Base-by-base conservation (phyloP, 2,113 vertebrate species). In the Pycnonotus jocosus region DNA sequence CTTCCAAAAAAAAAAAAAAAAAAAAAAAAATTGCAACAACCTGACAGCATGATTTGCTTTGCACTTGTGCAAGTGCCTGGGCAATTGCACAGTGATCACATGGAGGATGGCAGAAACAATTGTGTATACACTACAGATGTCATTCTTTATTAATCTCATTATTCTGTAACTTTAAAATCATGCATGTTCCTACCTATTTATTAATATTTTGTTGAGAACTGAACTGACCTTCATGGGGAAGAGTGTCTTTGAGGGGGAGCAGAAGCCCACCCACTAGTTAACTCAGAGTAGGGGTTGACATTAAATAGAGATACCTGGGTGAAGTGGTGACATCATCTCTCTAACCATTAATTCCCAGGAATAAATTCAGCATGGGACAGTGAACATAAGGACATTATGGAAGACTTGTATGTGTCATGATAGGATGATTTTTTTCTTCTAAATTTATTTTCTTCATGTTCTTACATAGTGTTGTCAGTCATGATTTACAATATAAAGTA, bases 351-450 rank as follows among this genome's bases (percentile, higher is more conserved):
- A 42, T 51, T 37, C 20, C 25, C 40, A 54, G 15, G 33, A 77
- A 35, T 17, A 68, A 81, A 72, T 42, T 57, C 57, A 68, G 7
- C 40, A 47, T 0, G 2, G 10, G 18, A 14, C 37, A 20, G 11
- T 66, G n/a, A 15, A 4, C 45, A 53, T 72, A 45, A 53, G 81
- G 12, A 24, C 24, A 9, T 5, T 2, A 1, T 1, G 15, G 25
- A 44, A 19, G 28, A 21, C 8, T 71, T 77, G 3, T 21, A 4
- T 40, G 10, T 53, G 24, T 30, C 1, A 1, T 3, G 2, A 3
- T 30, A 60, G 11, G 33, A 7, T 23, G 5, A 60, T 48, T 17
- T 51, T 92, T 71, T 83, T 4, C 11, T 81, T 84, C 47, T 24
- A 42, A 42, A 53, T 80, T 91, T 71, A 38, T 84, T 95, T 89